Evolutionary conservation across 2,113 vertebrate species (phyloP), one percentile per base, ranked within the genome.

Genomic region (Phasianus colchicus): DNA sequence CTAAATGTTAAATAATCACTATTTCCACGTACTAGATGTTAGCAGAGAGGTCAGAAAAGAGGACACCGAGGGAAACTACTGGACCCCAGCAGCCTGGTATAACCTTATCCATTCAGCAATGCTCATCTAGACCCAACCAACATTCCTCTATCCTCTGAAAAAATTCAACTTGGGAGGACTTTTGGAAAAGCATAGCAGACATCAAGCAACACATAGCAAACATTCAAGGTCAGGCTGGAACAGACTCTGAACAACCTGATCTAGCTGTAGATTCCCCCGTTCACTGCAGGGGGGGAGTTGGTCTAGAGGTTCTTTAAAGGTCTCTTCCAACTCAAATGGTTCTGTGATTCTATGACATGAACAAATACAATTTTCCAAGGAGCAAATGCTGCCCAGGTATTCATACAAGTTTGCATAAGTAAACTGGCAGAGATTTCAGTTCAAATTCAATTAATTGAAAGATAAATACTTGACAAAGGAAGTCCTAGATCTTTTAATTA

Each of bases 1-100:
- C 66, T 55, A 77, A 84, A 66, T 72, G 71, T 74, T 94, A 91
- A 96, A 88, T 61, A 83, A 90, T 54, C 70, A 54, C 52, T 67
- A 60, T 90, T 91, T 86, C 58, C 77, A 65, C 2, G 24, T 52
- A 21, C 27, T 72, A 29, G n/a, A 43, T 88, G 50, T 55, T 89
- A 78, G 71, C 45, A 52, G 30, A 3, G 20, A 57, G 83, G 77
- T 88, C 83, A 91, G 48, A 17, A 20, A 25, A 55, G 45, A 71
- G 40, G 77, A 81, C 74, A 91, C 36, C 64, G 65, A 86, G 30
- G 25, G 30, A 69, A 82, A 88, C 66, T 83, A 86, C 79, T 84
- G 76, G 88, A 69, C 40, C 63, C 19, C 85, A 93, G 70, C 83
- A 93, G 88, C 55, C 29, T 76, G 54, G 14, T 61, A 72, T 34